Percentiles rank a stretch among this genome's conserved stretches.
These are phyloP conservation scores for Panthera uncia DNA, from an alignment of 2,113 vertebrate genomes.

Conservation along the genomic window DNA sequence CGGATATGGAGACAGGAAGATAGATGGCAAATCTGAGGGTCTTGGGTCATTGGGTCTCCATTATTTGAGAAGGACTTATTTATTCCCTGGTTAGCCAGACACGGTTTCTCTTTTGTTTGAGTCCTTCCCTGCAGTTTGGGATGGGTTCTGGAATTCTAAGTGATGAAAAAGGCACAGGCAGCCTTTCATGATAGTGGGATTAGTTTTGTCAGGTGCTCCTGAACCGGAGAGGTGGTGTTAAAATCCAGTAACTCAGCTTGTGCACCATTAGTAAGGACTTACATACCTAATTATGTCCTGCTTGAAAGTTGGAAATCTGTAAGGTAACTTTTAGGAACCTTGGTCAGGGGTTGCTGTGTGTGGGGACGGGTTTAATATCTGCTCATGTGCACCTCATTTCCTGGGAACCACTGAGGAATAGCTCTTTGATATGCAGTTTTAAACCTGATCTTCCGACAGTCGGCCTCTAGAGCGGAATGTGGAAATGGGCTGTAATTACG, in stretches of 20 bases:
- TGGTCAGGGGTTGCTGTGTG: slow-evolving; percentile 75
- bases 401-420: slow-evolving; percentile 56
- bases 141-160: slow-evolving; percentile 25
- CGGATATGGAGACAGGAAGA: not conserved
- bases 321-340: slow-evolving; percentile 68
- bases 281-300: not conserved
- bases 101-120: not conserved
- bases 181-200: not conserved
- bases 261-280: not conserved
- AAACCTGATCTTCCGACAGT: slow-evolving; percentile 61
- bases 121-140: not conserved
- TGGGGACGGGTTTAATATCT: slow-evolving; percentile 73
- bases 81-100: not conserved
- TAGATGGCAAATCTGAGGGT: too few species aligned
- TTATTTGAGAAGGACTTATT: not conserved
- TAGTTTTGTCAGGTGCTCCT: not conserved
- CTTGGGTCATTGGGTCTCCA: not conserved
- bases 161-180: not conserved
- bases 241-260: not conserved
- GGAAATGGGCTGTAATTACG: slow-evolving; percentile 54
- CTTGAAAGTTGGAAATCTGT: slow-evolving; percentile 50
- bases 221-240: not conserved
- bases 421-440: slow-evolving; percentile 77
- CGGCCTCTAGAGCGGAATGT: slow-evolving; percentile 37
- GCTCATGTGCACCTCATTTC: slow-evolving; percentile 69